Evolutionary conservation across 1,140 invertebrate genomes (phyloP).

Genomic region (Nephotettix cincticeps): DNA sequence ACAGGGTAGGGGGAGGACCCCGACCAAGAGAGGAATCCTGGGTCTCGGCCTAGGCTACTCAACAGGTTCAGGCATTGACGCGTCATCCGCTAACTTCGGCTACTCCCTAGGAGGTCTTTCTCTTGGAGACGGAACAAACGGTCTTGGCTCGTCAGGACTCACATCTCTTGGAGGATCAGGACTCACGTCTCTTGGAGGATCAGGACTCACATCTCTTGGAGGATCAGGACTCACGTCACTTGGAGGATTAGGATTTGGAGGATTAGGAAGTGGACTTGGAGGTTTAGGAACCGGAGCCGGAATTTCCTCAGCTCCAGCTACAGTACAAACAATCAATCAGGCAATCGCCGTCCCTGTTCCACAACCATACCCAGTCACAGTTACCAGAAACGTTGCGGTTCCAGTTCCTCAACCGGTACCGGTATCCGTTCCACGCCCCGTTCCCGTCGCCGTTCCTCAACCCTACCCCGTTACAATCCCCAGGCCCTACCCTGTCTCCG

Average conservation of each 20-base stretch:
- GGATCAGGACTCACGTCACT: neutral
- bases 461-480: conserved; percentile 29
- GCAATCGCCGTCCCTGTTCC: conserved; percentile 41
- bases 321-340: neutral
- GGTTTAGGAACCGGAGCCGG: neutral
- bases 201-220: neutral
- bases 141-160: no score
- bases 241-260: neutral
- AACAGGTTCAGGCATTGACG: no score
- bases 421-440: conserved; percentile 38
- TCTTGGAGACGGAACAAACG: no score
- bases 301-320: neutral
- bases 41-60: no score
- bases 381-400: conserved; percentile 43
- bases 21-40: no score
- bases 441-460: conserved; percentile 42
- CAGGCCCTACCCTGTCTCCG: conserved; percentile 39
- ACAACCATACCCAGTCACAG: conserved; percentile 42
- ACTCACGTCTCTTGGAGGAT: neutral
- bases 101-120: no score
- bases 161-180: neutral
- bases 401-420: conserved; percentile 41
- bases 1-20: no score
- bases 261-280: neutral
- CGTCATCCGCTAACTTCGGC: no score